These are phyloP conservation scores for Ischnura elegans DNA, from an alignment of 2,888 invertebrate genomes.

Conservation along the genomic window DNA sequence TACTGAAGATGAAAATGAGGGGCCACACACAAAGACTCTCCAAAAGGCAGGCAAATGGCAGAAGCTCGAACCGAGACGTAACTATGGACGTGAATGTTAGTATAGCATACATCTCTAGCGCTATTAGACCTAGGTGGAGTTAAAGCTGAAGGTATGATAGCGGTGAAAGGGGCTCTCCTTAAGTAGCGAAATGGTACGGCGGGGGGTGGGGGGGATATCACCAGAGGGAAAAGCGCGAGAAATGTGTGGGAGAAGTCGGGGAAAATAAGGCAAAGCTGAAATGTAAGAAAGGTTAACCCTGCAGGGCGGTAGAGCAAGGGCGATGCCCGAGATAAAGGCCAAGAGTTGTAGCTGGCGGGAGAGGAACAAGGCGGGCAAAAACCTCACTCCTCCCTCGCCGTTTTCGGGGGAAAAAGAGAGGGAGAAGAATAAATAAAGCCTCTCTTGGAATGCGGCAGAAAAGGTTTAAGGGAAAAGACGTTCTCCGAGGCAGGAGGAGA, in stretches of 20 bases:
- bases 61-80: no score
- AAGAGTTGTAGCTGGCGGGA: constrained; percentile 35
- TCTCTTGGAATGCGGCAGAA: constrained; percentile 39
- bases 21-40: no score
- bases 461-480: constrained; percentile 16
- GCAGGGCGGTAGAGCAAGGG: not conserved
- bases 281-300: constrained; percentile 30
- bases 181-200: no score
- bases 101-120: not conserved
- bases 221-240: not conserved
- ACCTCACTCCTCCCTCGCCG: not conserved
- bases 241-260: not conserved
- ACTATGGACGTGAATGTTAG: not conserved
- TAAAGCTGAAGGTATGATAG: not conserved
- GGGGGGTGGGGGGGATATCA: not conserved
- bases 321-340: constrained; percentile 35
- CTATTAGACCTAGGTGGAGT: not conserved
- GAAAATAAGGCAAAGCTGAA: not conserved
- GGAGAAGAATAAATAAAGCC: constrained; percentile 10
- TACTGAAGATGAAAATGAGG: no score
- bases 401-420: not conserved
- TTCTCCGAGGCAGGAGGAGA: not conserved
- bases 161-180: no score
- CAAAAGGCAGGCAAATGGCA: no score
- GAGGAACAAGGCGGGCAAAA: constrained; percentile 16